A percentile compares a stretch with the other conserved stretches of the same genome.
phyloP scores from a whole-genome alignment of 2,888 invertebrate genomes.

The Nipponacmea schrenckii region DNA sequence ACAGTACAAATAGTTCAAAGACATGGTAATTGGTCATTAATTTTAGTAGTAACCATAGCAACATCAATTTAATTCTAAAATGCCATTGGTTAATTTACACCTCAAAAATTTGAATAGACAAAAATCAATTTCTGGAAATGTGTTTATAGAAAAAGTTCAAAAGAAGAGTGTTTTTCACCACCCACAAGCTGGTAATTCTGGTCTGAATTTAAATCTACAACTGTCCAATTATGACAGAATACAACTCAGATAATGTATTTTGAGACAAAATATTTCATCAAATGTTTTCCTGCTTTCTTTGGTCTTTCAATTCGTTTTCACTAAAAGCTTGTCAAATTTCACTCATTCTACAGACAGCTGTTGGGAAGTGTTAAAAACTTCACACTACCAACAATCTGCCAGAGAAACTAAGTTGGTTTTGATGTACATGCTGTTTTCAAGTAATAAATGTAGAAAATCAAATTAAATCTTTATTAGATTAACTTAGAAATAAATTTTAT shows the following conservation, averaged over 20 bases:
- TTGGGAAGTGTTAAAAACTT: slow-evolving; percentile 5
- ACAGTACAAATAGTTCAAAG: no score
- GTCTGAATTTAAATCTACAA: not conserved
- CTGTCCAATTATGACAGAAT: slow-evolving; percentile 7
- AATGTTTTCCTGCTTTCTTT: not conserved
- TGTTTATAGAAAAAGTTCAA: no score
- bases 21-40: no score
- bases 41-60: no score
- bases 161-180: not conserved
- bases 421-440: no score
- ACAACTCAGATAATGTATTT: not conserved
- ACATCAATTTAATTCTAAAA: no score
- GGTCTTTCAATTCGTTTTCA: not conserved
- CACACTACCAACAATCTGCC: not conserved
- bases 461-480: no score
- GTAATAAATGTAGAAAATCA: no score
- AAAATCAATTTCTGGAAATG: no score
- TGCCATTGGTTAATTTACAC: no score
- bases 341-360: not conserved
- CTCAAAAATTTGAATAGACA: no score
- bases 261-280: slow-evolving; percentile 4
- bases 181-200: not conserved
- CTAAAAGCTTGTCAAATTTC: slow-evolving; percentile 6
- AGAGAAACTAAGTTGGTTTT: not conserved
- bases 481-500: no score